Conservation (phyloP, 2,113 vertebrate genomes). For the Xyrauchen texanus region DNA sequence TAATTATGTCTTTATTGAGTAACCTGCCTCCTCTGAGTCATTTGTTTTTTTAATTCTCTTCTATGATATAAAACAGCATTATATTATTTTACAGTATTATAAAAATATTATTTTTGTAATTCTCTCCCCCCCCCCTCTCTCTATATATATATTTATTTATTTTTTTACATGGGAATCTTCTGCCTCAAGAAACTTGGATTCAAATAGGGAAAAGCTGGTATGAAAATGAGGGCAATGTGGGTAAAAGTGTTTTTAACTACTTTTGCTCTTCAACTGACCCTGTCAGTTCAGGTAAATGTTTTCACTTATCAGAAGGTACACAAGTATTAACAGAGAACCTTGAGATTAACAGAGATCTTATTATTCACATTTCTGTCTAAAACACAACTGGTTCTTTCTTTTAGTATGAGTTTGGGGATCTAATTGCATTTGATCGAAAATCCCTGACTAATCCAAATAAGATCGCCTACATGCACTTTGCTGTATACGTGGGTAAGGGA, state of each 20-base stretch:
- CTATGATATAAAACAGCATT: too few relatives aligned
- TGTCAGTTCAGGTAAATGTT: not conserved
- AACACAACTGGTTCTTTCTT: not conserved
- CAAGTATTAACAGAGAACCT: not conserved
- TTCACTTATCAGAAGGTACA: not conserved
- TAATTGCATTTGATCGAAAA: not conserved
- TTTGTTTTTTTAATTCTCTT: too few relatives aligned
- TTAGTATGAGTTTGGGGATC: not conserved
- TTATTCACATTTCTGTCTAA: not conserved
- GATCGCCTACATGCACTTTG: not conserved
- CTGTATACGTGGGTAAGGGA: not conserved
- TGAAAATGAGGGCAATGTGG: not conserved
- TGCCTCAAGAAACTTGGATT: not conserved
- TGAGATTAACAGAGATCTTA: not conserved
- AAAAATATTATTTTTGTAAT: too few relatives aligned
- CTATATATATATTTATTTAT: not conserved
- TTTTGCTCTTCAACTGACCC: not conserved
- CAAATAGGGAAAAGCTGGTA: not conserved
- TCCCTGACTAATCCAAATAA: not conserved
- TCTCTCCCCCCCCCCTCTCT: not conserved
- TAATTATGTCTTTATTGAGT: too few relatives aligned
- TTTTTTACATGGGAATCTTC: not conserved
- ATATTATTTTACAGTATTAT: too few relatives aligned
- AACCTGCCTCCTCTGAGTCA: too few relatives aligned
- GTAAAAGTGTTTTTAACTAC: not conserved